Evolutionary conservation across 2,113 vertebrate genomes (phyloP).

Genomic region (Dipodomys spectabilis): DNA sequence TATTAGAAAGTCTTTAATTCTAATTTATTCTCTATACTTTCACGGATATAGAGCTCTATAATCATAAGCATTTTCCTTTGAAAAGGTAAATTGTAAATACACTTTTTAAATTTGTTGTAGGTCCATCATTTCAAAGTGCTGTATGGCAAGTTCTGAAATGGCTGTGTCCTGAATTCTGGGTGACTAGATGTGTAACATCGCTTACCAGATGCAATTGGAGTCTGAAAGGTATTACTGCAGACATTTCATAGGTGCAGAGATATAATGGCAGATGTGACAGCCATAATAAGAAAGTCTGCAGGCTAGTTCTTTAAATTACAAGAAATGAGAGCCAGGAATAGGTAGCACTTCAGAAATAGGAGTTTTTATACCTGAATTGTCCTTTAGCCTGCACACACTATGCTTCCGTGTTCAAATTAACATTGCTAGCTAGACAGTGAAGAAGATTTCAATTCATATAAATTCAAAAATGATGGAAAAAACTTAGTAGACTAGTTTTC

Average conservation of each 20-base stretch:
- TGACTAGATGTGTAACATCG: background rate
- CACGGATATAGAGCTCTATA: background rate
- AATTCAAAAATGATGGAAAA: constrained; percentile 61
- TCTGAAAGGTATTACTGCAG: background rate
- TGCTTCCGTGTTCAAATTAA: constrained; percentile 31
- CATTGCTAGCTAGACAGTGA: constrained; percentile 20
- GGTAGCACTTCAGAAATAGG: constrained; percentile 55
- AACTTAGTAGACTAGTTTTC: constrained; percentile 54
- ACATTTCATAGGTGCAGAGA: constrained; percentile 1
- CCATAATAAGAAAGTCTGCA: constrained; percentile 54
- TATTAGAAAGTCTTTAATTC: background rate
- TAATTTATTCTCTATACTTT: background rate
- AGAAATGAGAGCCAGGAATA: constrained; percentile 63
- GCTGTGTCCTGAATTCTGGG: background rate
- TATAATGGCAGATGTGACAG: constrained; percentile 41
- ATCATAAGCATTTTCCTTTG: background rate
- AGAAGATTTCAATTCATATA: constrained; percentile 47
- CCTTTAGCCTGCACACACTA: constrained; percentile 9
- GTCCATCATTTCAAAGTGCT: background rate
- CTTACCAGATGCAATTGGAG: background rate
- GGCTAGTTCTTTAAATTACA: constrained; percentile 65
- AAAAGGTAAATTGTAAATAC: constrained; percentile 15
- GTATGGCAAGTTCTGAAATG: background rate
- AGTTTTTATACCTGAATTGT: constrained; percentile 63
- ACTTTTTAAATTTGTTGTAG: background rate